phyloP scores from a whole-genome alignment of 2,113 vertebrate genomes.

The Sinocyclocheilus grahami region DNA sequence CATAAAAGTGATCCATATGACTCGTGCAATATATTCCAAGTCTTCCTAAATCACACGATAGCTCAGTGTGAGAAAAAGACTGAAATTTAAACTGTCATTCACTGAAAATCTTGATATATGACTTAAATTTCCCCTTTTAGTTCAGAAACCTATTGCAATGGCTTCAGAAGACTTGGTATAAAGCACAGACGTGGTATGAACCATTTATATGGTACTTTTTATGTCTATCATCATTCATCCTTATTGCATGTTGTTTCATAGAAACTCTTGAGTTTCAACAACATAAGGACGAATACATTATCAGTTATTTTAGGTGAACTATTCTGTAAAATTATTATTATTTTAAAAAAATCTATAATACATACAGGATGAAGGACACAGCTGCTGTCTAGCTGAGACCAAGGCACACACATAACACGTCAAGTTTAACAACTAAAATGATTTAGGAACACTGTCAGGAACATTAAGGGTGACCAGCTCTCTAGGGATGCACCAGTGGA shows the following conservation, averaged over 20 bases:
- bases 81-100: not conserved
- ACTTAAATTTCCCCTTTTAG: not conserved
- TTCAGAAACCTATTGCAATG: not conserved
- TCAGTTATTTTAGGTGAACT: not conserved
- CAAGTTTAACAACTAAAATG: constrained; percentile 25
- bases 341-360: constrained; percentile 46
- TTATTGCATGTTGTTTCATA: not conserved
- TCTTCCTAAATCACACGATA: not conserved
- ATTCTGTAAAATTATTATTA: no score
- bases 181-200: not conserved
- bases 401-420: constrained; percentile 44
- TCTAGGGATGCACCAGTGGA: constrained; percentile 30
- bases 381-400: constrained; percentile 25
- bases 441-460: constrained; percentile 38
- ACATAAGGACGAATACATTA: not conserved
- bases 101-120: not conserved
- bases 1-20: not conserved
- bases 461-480: constrained; percentile 4
- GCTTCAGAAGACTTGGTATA: not conserved
- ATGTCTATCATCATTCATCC: not conserved
- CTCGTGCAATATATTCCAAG: not conserved
- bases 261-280: not conserved
- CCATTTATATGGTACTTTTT: not conserved
- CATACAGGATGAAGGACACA: constrained; percentile 31
- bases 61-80: not conserved